Base-by-base conservation (phyloP, 2,113 vertebrate species). In the Ceuthmochares aereus region DNA sequence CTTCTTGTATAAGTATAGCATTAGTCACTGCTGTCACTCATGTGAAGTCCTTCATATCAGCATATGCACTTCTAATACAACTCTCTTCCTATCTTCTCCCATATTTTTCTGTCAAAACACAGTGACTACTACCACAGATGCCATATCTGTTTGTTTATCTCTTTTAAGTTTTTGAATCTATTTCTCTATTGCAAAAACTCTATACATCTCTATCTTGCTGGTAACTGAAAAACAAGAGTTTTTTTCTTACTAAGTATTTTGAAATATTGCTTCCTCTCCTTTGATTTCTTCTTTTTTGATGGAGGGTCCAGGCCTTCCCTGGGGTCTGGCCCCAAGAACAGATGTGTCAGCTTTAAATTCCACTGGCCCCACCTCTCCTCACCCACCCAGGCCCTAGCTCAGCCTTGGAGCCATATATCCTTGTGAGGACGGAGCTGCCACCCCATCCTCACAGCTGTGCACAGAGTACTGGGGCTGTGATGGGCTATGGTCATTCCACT, bases 401-500 rank as follows among this genome's bases (percentile, higher is more conserved):
- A 2, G 26, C 9, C 59, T 26, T 23, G 36, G 18, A 49, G 34
- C 29, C 20, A 10, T n/a, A n/a, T n/a, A n/a, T n/a, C n/a, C n/a
- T n/a, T n/a, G n/a, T n/a, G n/a, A n/a, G n/a, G n/a, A n/a, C n/a
- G n/a, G n/a, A n/a, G n/a, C n/a, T n/a, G n/a, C n/a, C n/a, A n/a
- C n/a, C n/a, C n/a, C n/a, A 1, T 42, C 43, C 42, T 23, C 1
- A 2, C 20, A 79, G 29, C 15, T 5, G 3, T 30, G 23, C 15
- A 13, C 9, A 63, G 15, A 49, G 12, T 20, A 45, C 43, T 45
- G 18, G 43, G 43, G 43, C 43, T 45, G 10, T 30, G 19, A 14
- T 10, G 29, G 9, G 10, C 7, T 34, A 16, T 34, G 12, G 36
- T 51, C 52, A 43, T 40, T 1, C 0, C 40, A 42, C 13, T 20